Evolutionary conservation across 2,888 invertebrate species (phyloP), one percentile per base, ranked within the genome.

Genomic region (Helicoverpa assulta): DNA sequence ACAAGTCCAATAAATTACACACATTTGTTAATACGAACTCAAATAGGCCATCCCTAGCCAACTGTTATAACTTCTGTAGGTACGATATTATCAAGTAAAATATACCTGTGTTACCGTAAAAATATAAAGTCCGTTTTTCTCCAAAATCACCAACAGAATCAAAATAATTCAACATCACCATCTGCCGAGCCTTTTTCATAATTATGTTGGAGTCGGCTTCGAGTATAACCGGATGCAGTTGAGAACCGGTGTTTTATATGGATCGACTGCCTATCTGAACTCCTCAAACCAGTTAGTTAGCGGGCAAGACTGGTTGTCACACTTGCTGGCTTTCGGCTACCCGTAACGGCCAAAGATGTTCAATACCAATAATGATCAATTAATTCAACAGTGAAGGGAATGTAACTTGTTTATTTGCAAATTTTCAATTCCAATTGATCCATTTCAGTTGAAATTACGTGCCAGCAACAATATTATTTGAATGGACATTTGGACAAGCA

Each of bases 21-120:
- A 63, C 63, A 69, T 79, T 79, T 66, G 68, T 54, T 70, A 77
- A 72, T 59, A 74, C 58, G 58, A 67, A 37, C 52, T 40, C 21
- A 59, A 64, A 78, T 78, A 63, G 71, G 55, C 54, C 80, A 78
- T 80, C 82, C 82, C 82, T 82, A 67, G 66, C 33, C 54, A 61
- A 29, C 64, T 76, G 74, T 81, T 76, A 74, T 62, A 82, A 79
- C 68, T 77, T 79, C 58, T 55, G 52, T 66, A 65, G 53, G 56
- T 63, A 78, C 57, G 70, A 79, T 70, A 63, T 76, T 68, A 78
- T 73, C 71, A 64, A 59, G 54, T 65, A 43, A 67, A 57, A 71
- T 67, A 43, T 69, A 66, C 66, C 70, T 73, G 56, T 54, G 73
- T 54, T 43, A 12, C 63, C 10, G 66, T 54, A 10, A 7, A 40